phyloP scores from a whole-genome alignment of 2,888 invertebrate genomes.

The Pseudanteris insignis region DNA sequence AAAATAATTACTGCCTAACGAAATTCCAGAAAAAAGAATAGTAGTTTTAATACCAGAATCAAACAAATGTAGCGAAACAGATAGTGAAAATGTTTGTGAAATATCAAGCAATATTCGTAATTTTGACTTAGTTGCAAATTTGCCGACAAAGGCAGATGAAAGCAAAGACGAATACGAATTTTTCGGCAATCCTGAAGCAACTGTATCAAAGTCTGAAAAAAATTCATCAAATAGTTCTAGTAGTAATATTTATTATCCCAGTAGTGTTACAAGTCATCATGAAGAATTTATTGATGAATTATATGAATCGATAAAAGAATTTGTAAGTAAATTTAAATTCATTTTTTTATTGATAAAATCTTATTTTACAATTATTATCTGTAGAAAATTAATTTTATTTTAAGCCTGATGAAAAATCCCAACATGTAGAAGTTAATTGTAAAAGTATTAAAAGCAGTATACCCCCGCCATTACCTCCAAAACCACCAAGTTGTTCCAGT shows the following conservation, averaged over 20 bases:
- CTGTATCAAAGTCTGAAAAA: constrained; percentile 50
- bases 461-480: constrained; percentile 55
- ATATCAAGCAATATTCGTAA: constrained; percentile 50
- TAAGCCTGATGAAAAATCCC: constrained; percentile 55
- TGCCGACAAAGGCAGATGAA: constrained; percentile 56
- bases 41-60: no score
- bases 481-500: constrained; percentile 45
- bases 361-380: background rate
- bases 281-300: constrained; percentile 57
- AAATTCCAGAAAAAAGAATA: no score
- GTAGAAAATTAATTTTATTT: constrained; percentile 14
- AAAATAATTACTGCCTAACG: no score
- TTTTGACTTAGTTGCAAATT: constrained; percentile 60
- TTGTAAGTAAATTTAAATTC: constrained; percentile 50
- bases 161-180: constrained; percentile 62
- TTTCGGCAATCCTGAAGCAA: constrained; percentile 42
- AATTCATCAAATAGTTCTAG: constrained; percentile 56
- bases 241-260: constrained; percentile 58
- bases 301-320: constrained; percentile 61
- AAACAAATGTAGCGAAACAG: constrained; percentile 29
- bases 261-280: constrained; percentile 52
- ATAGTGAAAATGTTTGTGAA: constrained; percentile 46
- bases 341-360: background rate
- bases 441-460: constrained; percentile 10
- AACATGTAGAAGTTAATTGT: constrained; percentile 1